Base-by-base conservation (phyloP, 92 coral and sea anemone species). In the Metridium senile region DNA sequence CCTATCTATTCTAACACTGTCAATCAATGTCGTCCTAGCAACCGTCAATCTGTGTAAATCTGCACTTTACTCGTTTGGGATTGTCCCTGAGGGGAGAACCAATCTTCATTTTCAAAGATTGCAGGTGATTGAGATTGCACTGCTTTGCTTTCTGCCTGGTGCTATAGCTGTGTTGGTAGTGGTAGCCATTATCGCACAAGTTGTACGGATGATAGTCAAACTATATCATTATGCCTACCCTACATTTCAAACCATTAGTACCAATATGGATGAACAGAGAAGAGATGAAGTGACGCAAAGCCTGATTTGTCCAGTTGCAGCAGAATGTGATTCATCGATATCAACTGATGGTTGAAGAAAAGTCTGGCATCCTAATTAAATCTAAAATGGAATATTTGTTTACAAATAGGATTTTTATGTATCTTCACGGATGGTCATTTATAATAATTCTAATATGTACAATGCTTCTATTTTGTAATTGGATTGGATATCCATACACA, bases 1-100 rank as follows among this genome's bases (percentile, higher is more conserved):
- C 33, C 33, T 80, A 9, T 85, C 89, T 59, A 33, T 79, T 9
- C 3, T 68, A 33, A 80, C 87, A 45, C 78, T 90, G 16, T 43
- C 81, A 9, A 30, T 72, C 18, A 76, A 82, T 21, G 78, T 87
- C 9, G 65, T 90, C 77, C 46, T 90, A 21, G 89, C 86, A 4
- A 67, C 77, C 9, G 83, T 76, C 58, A 90, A 72, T 46, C 76
- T 90, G 77, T 47, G 71, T 47, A 82, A 86, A 62, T 89, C 90
- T n/a, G 58, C 80, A 25, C 76, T 89, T 20, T 17, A 74, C 70
- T 74, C 87, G 26, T 76, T 79, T 9, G 93, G 87, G 16, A 57
- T 85, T 26, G 19, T 70, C 59, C 70, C 93, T n/a, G 17, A 49
- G 45, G 90, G 84, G 18, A 77, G 81, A 23, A 67, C 75, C 17